A percentile compares a stretch with the other conserved stretches of the same genome.
Conservation (phyloP, 2,113 vertebrate genomes). For the Ictalurus furcatus region DNA sequence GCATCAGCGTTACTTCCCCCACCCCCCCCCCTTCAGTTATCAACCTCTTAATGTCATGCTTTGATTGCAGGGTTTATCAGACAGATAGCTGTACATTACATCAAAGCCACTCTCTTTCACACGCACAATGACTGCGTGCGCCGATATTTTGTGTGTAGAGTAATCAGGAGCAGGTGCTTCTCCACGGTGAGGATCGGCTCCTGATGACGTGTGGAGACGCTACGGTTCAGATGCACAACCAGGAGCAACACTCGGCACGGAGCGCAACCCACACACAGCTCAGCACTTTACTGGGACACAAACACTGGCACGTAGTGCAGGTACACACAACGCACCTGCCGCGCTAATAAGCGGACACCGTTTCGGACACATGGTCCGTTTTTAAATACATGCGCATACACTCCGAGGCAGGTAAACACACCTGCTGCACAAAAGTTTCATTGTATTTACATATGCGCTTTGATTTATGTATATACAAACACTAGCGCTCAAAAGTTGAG, state of each 20-base stretch:
- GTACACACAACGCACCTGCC: constrained; percentile 64
- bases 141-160: constrained; percentile 70
- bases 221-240: constrained; percentile 77
- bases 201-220: constrained; percentile 95
- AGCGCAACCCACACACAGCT: constrained; percentile 76
- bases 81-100: not conserved
- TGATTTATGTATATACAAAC: not conserved
- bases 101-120: not conserved
- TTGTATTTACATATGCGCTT: not conserved
- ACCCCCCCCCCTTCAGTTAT: not conserved
- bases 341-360: not conserved
- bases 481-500: not conserved
- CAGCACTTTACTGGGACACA: constrained; percentile 99
- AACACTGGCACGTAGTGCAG: constrained; percentile 98
- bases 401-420: not conserved
- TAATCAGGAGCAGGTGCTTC: constrained; percentile 97
- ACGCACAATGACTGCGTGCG: not conserved
- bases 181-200: constrained; percentile 95
- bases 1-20: no score
- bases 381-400: not conserved
- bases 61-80: not conserved
- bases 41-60: not conserved
- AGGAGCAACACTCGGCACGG: constrained; percentile 65
- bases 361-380: not conserved
- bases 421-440: not conserved